Percentiles rank a stretch among this genome's conserved stretches.
These are phyloP conservation scores for Ennomos quercinarius DNA, from an alignment of 2,888 invertebrate genomes.

Conservation along the genomic window DNA sequence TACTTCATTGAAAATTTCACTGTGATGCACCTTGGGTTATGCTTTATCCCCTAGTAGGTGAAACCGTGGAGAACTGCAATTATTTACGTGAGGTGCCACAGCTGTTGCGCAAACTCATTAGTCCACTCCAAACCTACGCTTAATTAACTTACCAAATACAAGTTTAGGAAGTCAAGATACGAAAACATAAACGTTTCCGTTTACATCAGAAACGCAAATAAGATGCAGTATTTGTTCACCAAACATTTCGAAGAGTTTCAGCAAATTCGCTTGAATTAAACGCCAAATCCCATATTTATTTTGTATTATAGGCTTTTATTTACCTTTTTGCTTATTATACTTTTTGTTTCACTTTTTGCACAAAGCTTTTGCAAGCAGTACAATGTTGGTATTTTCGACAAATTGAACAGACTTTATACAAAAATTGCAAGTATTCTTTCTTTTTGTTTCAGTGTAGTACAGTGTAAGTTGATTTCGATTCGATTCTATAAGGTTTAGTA, in stretches of 20 bases:
- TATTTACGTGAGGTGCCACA: no score
- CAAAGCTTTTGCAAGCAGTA: background rate
- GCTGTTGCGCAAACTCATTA: conserved; percentile 11
- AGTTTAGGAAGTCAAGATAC: conserved; percentile 4
- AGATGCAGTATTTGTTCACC: conserved; percentile 34
- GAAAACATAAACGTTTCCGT: conserved; percentile 7
- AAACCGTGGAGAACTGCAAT: no score
- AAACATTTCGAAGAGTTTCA: conserved; percentile 52
- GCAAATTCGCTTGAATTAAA: conserved; percentile 57
- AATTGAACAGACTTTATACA: conserved; percentile 17
- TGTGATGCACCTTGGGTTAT: no score
- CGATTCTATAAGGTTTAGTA: conserved; percentile 20
- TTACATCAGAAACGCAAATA: conserved; percentile 12
- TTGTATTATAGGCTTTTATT: conserved; percentile 49
- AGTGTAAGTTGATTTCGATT: conserved; percentile 24
- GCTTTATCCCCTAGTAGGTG: no score
- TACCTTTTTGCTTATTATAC: background rate
- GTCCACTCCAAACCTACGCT: conserved; percentile 7
- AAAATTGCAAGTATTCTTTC: conserved; percentile 17
- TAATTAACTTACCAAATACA: conserved; percentile 11
- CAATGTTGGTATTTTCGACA: conserved; percentile 8
- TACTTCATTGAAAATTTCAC: no score
- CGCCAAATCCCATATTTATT: conserved; percentile 47
- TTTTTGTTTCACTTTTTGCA: background rate
- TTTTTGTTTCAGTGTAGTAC: conserved; percentile 13